A percentile compares a stretch with the other conserved stretches of the same genome.
Conservation (phyloP, 2,797 vertebrate genomes). For the Poeciliopsis gracilis region DNA sequence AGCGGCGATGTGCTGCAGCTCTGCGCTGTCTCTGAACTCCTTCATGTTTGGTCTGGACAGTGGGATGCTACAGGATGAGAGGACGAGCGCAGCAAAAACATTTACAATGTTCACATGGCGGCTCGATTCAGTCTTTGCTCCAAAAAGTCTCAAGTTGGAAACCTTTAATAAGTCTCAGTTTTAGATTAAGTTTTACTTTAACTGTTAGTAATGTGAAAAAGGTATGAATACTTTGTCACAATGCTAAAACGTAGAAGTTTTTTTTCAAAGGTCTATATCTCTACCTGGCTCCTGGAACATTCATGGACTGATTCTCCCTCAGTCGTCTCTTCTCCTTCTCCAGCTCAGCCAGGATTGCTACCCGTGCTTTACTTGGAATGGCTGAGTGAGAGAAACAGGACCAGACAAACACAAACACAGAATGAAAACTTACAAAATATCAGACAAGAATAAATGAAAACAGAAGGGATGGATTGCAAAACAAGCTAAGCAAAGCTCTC, state of each 20-base stretch:
- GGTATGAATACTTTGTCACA: not conserved
- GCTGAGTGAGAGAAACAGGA: slow-evolving; percentile 69
- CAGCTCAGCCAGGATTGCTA: slow-evolving; percentile 95
- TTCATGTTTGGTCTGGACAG: slow-evolving; percentile 88
- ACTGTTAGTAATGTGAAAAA: not conserved
- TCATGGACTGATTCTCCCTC: slow-evolving; percentile 92
- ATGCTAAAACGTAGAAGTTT: not conserved
- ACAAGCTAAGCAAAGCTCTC: not conserved
- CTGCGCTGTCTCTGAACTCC: slow-evolving; percentile 93
- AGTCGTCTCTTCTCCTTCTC: slow-evolving; percentile 96
- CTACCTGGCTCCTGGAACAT: slow-evolving; percentile 94
- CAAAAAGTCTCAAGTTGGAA: not conserved
- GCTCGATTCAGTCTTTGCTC: not conserved
- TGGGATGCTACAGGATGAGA: slow-evolving; percentile 79
- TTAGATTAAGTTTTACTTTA: not conserved
- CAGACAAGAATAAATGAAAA: not conserved
- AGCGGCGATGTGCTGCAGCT: slow-evolving; percentile 96
- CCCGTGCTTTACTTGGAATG: slow-evolving; percentile 93
- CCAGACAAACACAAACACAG: not conserved
- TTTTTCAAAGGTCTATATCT: slow-evolving; percentile 22
- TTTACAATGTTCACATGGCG: not conserved
- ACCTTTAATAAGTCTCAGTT: not conserved
- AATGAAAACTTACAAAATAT: not conserved
- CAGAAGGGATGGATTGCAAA: not conserved
- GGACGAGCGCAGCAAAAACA: not conserved